Evolutionary conservation across 2,888 invertebrate species (phyloP).

Genomic region (Caenorhabditis parvicauda): DNA sequence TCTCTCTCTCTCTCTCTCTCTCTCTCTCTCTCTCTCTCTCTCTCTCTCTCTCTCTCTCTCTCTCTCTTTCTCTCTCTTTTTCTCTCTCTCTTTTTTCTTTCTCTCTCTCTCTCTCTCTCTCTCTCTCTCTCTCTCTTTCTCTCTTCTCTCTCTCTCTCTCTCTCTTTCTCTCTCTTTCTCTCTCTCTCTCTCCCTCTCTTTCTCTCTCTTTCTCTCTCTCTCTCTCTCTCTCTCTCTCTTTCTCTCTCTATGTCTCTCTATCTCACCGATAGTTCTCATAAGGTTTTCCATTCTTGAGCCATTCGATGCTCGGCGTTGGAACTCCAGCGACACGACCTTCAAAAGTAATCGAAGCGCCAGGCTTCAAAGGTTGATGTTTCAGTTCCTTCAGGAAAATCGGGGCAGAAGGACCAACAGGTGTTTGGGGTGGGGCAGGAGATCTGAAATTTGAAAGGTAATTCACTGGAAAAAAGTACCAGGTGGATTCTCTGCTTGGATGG

Average conservation of each 20-base stretch:
- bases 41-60: constrained; percentile 10
- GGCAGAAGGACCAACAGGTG: constrained; percentile 65
- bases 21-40: constrained; percentile 11
- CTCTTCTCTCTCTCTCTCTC: no score
- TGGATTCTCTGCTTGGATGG: no score
- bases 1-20: neutral
- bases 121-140: no score
- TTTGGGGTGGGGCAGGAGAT: constrained; percentile 62
- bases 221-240: neutral
- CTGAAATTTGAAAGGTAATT: no score
- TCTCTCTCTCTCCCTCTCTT: no score
- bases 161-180: no score
- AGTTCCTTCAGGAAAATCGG: constrained; percentile 93
- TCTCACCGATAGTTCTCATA: constrained; percentile 64
- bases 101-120: no score
- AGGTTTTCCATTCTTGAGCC: constrained; percentile 78
- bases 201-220: neutral
- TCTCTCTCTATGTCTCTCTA: neutral
- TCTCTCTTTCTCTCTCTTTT: neutral
- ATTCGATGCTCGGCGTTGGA: constrained; percentile 86
- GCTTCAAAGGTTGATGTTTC: constrained; percentile 55
- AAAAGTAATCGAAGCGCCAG: constrained; percentile 84
- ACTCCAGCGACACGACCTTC: constrained; percentile 86
- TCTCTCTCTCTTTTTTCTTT: constrained; percentile 19
- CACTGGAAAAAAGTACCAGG: constrained; percentile 36